Percentiles rank a stretch among this genome's conserved stretches.
phyloP scores from a whole-genome alignment of 2,888 invertebrate species.

The Xanthia icteritia region DNA sequence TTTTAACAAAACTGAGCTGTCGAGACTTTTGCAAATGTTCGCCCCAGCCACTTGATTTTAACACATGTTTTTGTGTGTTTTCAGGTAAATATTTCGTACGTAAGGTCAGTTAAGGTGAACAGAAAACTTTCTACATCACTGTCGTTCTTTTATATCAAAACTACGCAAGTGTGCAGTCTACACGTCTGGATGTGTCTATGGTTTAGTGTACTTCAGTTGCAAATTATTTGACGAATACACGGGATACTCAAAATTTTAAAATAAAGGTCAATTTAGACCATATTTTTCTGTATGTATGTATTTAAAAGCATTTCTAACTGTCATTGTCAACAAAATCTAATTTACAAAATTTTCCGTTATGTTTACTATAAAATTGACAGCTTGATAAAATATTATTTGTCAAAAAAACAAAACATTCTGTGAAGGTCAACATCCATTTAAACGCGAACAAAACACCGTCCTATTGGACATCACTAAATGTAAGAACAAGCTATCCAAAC shows the following conservation, averaged over 20 bases:
- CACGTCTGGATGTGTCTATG: constrained; percentile 55
- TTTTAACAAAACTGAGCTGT: background rate
- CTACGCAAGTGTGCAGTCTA: constrained; percentile 55
- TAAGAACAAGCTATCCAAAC: constrained; percentile 67
- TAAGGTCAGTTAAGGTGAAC: constrained; percentile 54
- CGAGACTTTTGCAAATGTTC: background rate
- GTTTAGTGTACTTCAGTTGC: constrained; percentile 41
- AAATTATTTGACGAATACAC: constrained; percentile 44
- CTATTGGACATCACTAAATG: constrained; percentile 38
- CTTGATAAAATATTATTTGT: constrained; percentile 14
- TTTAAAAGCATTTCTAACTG: constrained; percentile 26
- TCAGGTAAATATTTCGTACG: constrained; percentile 61
- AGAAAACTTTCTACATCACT: constrained; percentile 65
- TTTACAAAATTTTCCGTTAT: background rate
- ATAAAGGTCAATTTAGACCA: background rate
- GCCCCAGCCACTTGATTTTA: background rate
- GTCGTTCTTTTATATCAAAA: constrained; percentile 65
- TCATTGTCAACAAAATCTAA: constrained; percentile 12
- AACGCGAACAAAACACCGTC: constrained; percentile 57
- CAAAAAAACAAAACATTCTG: constrained; percentile 14
- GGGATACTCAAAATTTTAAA: background rate
- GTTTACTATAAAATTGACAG: constrained; percentile 14
- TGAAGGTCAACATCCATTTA: constrained; percentile 50
- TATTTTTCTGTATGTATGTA: constrained; percentile 36
- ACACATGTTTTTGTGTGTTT: constrained; percentile 30